These are phyloP conservation scores for Pteria penguin DNA, from an alignment of 2,888 invertebrate species.

Conservation along the genomic window DNA sequence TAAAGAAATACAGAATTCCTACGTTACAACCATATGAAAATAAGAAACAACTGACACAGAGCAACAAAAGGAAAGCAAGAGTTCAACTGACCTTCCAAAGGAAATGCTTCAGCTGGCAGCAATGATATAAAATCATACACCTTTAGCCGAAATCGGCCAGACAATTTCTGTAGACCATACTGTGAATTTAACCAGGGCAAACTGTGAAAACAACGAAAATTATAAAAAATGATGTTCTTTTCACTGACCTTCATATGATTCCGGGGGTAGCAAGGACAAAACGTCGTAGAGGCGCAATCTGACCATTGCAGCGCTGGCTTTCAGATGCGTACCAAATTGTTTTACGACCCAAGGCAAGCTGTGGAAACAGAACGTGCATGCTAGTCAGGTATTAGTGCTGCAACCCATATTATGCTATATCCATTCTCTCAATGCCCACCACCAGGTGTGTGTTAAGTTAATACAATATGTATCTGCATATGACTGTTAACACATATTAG, in stretches of 20 bases:
- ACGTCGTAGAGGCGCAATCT: constrained; percentile 95
- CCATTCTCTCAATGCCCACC: background rate
- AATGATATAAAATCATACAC: background rate
- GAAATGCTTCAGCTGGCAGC: background rate
- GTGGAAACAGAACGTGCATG: constrained; percentile 14
- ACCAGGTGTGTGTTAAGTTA: too few species aligned
- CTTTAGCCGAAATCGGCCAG: background rate
- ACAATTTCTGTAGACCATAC: background rate
- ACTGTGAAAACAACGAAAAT: background rate
- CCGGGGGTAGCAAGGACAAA: constrained; percentile 87
- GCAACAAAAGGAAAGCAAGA: background rate
- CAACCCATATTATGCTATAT: background rate
- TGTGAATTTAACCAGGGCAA: background rate
- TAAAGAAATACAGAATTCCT: too few species aligned
- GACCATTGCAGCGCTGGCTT: constrained; percentile 96
- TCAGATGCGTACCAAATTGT: constrained; percentile 84
- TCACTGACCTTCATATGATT: constrained; percentile 87
- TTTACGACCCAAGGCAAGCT: constrained; percentile 79
- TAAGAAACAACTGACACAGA: too few species aligned
- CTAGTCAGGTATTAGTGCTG: background rate
- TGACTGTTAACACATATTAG: too few species aligned
- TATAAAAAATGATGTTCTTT: background rate
- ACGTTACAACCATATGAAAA: too few species aligned
- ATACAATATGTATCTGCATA: too few species aligned
- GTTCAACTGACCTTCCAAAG: background rate